These are phyloP conservation scores for Catharus bicknelli DNA, from an alignment of 2,113 vertebrate genomes.

Conservation along the genomic window DNA sequence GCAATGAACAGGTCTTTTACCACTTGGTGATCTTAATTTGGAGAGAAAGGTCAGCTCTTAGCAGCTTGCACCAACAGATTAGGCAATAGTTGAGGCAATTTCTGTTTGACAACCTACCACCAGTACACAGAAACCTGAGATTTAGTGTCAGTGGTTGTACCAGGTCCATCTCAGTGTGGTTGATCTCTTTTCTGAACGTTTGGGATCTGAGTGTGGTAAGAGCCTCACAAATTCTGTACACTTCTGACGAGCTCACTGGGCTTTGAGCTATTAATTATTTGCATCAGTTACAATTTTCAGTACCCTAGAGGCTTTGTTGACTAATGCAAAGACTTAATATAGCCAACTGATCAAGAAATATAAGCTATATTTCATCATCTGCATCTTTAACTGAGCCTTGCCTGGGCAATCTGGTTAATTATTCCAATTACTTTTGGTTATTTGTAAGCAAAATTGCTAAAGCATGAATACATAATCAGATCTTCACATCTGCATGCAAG, in stretches of 20 bases:
- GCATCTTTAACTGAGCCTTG: constrained; percentile 42
- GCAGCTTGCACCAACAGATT: neutral
- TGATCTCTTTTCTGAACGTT: neutral
- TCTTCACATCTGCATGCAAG: constrained; percentile 51
- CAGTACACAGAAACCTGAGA: neutral
- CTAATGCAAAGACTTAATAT: constrained; percentile 43
- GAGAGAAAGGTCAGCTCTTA: neutral
- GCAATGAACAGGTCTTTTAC: constrained; percentile 36
- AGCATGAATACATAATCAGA: constrained; percentile 44
- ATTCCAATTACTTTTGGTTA: constrained; percentile 54
- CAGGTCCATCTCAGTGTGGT: neutral
- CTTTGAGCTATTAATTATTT: constrained; percentile 45
- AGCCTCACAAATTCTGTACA: neutral
- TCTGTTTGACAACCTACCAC: neutral
- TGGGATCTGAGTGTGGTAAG: neutral
- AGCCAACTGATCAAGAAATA: constrained; percentile 34
- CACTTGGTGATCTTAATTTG: neutral
- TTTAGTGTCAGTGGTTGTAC: neutral
- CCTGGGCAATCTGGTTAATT: constrained; percentile 45
- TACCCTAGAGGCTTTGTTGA: constrained; percentile 53
- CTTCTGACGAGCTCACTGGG: neutral
- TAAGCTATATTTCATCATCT: constrained; percentile 33
- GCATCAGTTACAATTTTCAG: constrained; percentile 27
- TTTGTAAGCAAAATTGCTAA: constrained; percentile 54
- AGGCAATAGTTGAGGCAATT: neutral